A percentile compares a stretch with the other conserved stretches of the same genome.
Evolutionary conservation across 92 coral and sea anemone species (phyloP).

Genomic region (Zoanthus sansibaricus): DNA sequence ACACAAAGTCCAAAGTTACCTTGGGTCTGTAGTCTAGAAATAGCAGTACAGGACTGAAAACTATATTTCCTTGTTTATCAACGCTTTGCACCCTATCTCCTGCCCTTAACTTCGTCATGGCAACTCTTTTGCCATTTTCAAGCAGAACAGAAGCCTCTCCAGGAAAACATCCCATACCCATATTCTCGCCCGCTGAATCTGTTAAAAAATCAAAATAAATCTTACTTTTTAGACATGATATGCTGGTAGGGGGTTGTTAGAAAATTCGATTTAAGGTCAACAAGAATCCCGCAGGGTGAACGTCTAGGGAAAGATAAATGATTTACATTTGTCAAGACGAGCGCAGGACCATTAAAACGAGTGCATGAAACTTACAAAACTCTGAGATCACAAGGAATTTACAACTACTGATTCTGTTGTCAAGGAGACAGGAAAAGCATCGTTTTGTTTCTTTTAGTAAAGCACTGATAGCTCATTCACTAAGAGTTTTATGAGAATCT

Average conservation of each 20-base stretch:
- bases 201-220: constrained; percentile 22
- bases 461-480: background rate
- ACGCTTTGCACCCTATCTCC: constrained; percentile 79
- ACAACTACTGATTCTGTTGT: constrained; percentile 19
- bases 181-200: constrained; percentile 54
- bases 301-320: constrained; percentile 37
- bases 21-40: constrained; percentile 86
- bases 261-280: background rate
- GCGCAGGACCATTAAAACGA: background rate
- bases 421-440: constrained; percentile 13
- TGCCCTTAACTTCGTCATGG: constrained; percentile 65
- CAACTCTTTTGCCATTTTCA: constrained; percentile 61
- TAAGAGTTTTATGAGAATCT: background rate
- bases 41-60: constrained; percentile 84
- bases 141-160: constrained; percentile 66
- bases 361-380: background rate
- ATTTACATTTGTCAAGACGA: constrained; percentile 39
- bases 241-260: constrained; percentile 11
- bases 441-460: background rate
- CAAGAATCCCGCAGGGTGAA: background rate
- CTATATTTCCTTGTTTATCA: constrained; percentile 67
- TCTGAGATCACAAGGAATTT: background rate
- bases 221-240: constrained; percentile 1
- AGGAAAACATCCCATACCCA: constrained; percentile 68
- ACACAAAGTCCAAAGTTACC: constrained; percentile 50